These are phyloP conservation scores for Caenorhabditis latens DNA, from an alignment of 1,140 invertebrate genomes.

Conservation along the genomic window DNA sequence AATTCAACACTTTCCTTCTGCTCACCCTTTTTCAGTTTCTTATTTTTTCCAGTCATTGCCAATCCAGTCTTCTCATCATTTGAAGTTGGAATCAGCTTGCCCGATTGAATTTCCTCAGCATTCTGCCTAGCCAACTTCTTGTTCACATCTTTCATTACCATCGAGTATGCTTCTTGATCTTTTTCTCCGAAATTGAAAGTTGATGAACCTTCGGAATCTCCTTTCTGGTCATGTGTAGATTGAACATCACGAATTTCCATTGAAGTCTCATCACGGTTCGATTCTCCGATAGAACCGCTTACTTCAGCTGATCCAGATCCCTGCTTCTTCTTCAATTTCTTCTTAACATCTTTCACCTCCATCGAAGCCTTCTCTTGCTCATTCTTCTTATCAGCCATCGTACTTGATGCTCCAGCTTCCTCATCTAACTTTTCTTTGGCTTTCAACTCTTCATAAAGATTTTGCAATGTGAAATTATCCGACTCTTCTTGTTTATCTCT, in stretches of 20 bases:
- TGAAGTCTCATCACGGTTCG: not conserved
- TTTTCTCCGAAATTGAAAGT: constrained; percentile 32
- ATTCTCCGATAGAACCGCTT: not conserved
- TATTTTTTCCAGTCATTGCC: constrained; percentile 7
- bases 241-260: constrained; percentile 12
- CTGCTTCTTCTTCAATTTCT: constrained; percentile 35
- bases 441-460: constrained; percentile 50
- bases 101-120: constrained; percentile 45
- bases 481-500: not conserved
- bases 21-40: not conserved
- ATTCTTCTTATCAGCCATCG: not conserved
- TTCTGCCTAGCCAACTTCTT: constrained; percentile 29
- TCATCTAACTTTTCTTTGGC: not conserved
- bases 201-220: not conserved
- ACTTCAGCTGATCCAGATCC: not conserved
- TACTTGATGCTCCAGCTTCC: constrained; percentile 21
- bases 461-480: constrained; percentile 2
- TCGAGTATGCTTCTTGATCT: constrained; percentile 21
- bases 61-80: constrained; percentile 28
- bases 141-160: constrained; percentile 33
- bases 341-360: constrained; percentile 6
- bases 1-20: not conserved
- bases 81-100: constrained; percentile 8
- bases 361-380: constrained; percentile 1
- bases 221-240: not conserved